These are phyloP conservation scores for Protobothrops flavoviridis DNA, from an alignment of 2,113 vertebrate genomes.

Conservation along the genomic window DNA sequence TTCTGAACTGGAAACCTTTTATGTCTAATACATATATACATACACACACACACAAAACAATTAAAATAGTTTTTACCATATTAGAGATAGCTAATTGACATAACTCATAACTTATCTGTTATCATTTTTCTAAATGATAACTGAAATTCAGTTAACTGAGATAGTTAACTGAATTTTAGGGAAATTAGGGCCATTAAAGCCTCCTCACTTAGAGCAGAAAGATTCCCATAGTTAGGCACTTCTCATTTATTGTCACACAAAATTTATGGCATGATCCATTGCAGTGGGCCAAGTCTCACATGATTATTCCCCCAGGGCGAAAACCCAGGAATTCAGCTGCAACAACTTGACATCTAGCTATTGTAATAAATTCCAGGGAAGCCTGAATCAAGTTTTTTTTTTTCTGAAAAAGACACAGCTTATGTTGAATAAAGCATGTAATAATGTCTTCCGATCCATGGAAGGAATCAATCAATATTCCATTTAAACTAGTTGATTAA, in stretches of 20 bases:
- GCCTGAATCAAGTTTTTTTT: neutral
- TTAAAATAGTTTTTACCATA: too few species aligned
- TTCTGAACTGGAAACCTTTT: too few species aligned
- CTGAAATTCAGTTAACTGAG: neutral
- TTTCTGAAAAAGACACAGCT: neutral
- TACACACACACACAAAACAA: too few species aligned
- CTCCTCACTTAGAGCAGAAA: neutral
- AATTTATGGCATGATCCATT: neutral
- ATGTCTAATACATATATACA: too few species aligned
- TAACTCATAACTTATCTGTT: too few species aligned
- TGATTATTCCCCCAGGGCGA: neutral
- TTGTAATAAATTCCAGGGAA: neutral
- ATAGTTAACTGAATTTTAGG: neutral
- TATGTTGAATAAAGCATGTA: rapidly evolving
- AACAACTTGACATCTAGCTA: neutral
- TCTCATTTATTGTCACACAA: neutral
- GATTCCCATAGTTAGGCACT: neutral
- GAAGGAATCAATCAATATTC: neutral
- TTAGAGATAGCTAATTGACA: neutral
- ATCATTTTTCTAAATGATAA: neutral
- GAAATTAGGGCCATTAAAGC: neutral
- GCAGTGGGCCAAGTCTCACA: neutral
- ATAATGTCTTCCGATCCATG: neutral
- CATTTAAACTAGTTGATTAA: neutral
- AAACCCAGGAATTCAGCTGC: neutral